Evolutionary conservation across 2,797 vertebrate genomes (phyloP), one percentile per base, ranked within the genome.

Genomic region (Okamejei kenojei): DNA sequence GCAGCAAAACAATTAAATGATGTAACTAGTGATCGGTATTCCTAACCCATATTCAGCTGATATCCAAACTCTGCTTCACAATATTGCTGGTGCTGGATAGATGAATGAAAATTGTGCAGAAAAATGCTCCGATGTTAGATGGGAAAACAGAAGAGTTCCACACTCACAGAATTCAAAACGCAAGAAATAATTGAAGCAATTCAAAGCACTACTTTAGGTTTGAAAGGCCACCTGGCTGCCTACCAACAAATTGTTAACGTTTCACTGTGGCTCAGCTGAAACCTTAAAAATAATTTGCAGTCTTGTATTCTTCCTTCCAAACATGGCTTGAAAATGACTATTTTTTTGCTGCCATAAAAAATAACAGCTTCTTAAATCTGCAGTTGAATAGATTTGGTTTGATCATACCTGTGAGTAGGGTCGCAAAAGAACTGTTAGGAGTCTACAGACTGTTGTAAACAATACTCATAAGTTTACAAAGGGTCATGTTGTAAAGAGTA

Each of bases 171-270:
- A 19, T 35, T 68, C 84, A 32, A 0, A 21, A 63, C n/a, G 65
- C 61, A 68, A 19, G 63, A 88, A 88, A 88, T 68, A 88, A 88
- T 88, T 88, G 61, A 88, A 88, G 61, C 61, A 88, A 65, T 88
- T 88, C n/a, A 65, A 88, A 88, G n/a, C n/a, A 68, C 8, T 35
- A 65, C 61, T 35, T 88, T 17, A 32, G 61, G 29, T 65, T 35
- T 88, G n/a, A 88, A 88, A 88, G 84, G 0, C n/a, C 17, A 2
- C 74, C 9, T n/a, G 29, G 10, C 74, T 32, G 58, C 6, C 82
- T 86, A 29, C 29, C 61, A 63, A 17, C 0, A 88, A 88, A 0
- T 7, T 19, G 17, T n/a, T 35, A 65, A 63, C 29, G n/a, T 63
- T 86, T 86, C 82, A n/a, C 26, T n/a, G 29, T 65, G 19, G 58